Base-by-base conservation (phyloP, 2,888 invertebrate species). In the Plagodis dolabraria region DNA sequence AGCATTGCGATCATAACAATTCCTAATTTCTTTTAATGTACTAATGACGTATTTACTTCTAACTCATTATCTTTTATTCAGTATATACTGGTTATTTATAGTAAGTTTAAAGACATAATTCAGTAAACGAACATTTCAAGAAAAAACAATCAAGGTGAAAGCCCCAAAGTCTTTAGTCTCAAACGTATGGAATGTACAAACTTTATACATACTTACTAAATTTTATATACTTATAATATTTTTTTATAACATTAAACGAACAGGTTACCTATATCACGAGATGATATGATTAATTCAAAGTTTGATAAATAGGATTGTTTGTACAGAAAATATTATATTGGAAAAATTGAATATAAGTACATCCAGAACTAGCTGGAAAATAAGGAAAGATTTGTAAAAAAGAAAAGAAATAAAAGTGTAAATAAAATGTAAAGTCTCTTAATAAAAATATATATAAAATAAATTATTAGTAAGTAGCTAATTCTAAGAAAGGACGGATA, bases 1-100 rank as follows among this genome's bases (percentile, higher is more conserved):
- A 44, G 58, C 61, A 34, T 12, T 45, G 67, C 67, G 65, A 65
- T 61, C 67, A 68, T 74, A 74, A 83, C 83, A 82, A 83, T 83
- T 82, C 84, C 84, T 84, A 79, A 69, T 78, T 79, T 74, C 73
- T 77, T 78, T 74, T 76, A 83, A 86, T 87, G 86, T 85, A 87
- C 87, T 85, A 83, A 64, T 78, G 64, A 72, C 73, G 69, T 71
- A 75, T 64, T 70, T 51, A 50, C 10, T 40, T 77, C 75, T 75
- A 77, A 75, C 64, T 77, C 76, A 73, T 76, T 75, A 72, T 78
- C 66, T 79, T 77, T 81, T 76, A 49, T 75, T 80, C 74, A 80
- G 70, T 68, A 62, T 70, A 58, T 68, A 75, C 78, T 80, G 79
- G 77, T 77, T 74, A 22, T 33, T 42, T 35, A 8, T 33, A 34